Evolutionary conservation across 2,797 vertebrate species (phyloP).

Genomic region (Acanthis flammea): DNA sequence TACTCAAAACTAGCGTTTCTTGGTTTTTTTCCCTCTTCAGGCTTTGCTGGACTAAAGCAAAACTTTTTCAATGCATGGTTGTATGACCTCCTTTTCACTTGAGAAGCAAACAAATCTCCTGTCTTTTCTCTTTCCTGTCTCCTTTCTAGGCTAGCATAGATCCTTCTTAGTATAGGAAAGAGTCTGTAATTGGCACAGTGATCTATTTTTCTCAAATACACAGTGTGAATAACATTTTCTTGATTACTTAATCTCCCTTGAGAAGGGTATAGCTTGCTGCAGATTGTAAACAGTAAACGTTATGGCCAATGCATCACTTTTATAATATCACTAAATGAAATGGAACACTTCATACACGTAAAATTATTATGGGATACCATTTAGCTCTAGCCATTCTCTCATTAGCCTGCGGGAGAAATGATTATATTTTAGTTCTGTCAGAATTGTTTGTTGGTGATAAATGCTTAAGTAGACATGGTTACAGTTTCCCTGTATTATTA

Average conservation of each 20-base stretch:
- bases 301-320: slow-evolving; percentile 55
- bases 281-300: slow-evolving; percentile 51
- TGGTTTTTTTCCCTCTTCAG: background rate
- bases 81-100: background rate
- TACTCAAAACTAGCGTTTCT: slow-evolving; percentile 21
- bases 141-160: background rate
- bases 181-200: background rate
- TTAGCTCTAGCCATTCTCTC: slow-evolving; percentile 41
- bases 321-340: slow-evolving; percentile 56
- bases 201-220: background rate
- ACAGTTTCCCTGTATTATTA: slow-evolving; percentile 1
- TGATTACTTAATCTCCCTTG: slow-evolving; percentile 51
- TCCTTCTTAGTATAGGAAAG: background rate
- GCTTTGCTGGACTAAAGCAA: background rate
- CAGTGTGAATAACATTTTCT: background rate
- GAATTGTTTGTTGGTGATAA: slow-evolving; percentile 30
- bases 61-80: background rate
- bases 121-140: background rate
- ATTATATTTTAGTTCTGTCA: slow-evolving; percentile 22
- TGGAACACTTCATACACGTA: slow-evolving; percentile 11
- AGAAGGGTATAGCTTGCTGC: slow-evolving; percentile 42
- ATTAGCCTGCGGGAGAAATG: slow-evolving; percentile 7
- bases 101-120: background rate
- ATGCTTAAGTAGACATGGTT: slow-evolving; percentile 5
- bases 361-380: slow-evolving; percentile 39